Evolutionary conservation across 1,140 invertebrate genomes (phyloP).

Genomic region (Drosophila watanabei): DNA sequence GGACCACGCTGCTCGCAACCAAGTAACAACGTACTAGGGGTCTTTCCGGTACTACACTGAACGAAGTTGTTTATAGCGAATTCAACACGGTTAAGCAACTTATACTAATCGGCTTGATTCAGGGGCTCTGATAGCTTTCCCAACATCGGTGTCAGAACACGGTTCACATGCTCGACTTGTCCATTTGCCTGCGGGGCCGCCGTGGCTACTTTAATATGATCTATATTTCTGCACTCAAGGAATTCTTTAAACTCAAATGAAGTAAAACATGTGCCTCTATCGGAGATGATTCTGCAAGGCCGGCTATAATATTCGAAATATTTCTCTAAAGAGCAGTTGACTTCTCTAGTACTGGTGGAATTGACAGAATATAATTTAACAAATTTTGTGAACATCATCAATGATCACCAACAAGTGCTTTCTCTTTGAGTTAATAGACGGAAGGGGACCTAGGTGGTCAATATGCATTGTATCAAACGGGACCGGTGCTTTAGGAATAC

Average conservation of each 20-base stretch:
- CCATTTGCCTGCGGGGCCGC: constrained; percentile 1
- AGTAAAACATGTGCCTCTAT: background rate
- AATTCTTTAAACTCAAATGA: background rate
- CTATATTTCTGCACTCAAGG: background rate
- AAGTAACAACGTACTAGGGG: too few relatives aligned
- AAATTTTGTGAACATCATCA: background rate
- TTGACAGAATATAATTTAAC: background rate
- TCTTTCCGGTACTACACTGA: background rate
- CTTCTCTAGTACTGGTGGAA: too few relatives aligned
- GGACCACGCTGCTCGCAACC: too few relatives aligned
- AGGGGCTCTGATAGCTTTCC: background rate
- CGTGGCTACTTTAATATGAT: background rate
- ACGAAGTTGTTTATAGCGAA: background rate
- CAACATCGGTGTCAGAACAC: background rate
- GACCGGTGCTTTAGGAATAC: too few relatives aligned
- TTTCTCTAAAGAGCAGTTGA: background rate
- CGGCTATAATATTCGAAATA: too few relatives aligned
- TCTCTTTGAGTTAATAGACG: too few relatives aligned
- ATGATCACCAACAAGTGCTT: background rate
- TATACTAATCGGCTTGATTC: constrained; percentile 2
- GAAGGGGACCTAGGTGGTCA: too few relatives aligned
- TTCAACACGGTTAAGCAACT: background rate
- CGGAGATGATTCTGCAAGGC: background rate
- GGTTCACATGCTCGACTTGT: constrained; percentile 5
- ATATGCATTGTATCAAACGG: too few relatives aligned